Evolutionary conservation across 2,797 vertebrate species (phyloP).

Genomic region (Smutsia gigantea): DNA sequence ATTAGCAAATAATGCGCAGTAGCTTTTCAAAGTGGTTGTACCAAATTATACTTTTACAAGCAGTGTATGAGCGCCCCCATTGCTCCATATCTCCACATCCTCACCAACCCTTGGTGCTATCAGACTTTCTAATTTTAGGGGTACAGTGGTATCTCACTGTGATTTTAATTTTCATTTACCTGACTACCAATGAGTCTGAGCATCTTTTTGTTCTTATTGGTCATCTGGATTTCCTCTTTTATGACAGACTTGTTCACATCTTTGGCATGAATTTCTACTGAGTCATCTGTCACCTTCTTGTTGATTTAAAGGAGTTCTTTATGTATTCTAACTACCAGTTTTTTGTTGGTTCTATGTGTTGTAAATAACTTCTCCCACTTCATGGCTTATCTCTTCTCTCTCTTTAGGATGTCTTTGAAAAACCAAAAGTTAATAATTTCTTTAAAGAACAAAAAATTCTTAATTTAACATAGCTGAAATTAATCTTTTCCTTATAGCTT

Average conservation of each 20-base stretch:
- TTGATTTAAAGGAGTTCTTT: background rate
- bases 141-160: background rate
- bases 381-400: background rate
- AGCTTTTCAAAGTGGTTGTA: background rate
- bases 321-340: background rate
- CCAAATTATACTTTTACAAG: background rate
- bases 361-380: background rate
- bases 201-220: background rate
- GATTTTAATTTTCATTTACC: constrained; percentile 23
- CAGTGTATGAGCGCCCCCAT: background rate
- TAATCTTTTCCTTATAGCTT: background rate
- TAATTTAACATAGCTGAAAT: constrained; percentile 27
- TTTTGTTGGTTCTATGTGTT: background rate
- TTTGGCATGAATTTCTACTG: background rate
- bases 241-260: background rate
- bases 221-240: background rate
- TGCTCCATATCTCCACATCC: background rate
- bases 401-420: background rate
- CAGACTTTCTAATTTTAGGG: background rate
- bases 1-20: background rate
- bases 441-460: constrained; percentile 25
- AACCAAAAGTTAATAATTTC: background rate
- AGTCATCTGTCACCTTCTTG: background rate
- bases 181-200: background rate
- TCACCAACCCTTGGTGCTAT: background rate